phyloP scores from a whole-genome alignment of 2,113 vertebrate species.

The Anarrhichthys ocellatus region DNA sequence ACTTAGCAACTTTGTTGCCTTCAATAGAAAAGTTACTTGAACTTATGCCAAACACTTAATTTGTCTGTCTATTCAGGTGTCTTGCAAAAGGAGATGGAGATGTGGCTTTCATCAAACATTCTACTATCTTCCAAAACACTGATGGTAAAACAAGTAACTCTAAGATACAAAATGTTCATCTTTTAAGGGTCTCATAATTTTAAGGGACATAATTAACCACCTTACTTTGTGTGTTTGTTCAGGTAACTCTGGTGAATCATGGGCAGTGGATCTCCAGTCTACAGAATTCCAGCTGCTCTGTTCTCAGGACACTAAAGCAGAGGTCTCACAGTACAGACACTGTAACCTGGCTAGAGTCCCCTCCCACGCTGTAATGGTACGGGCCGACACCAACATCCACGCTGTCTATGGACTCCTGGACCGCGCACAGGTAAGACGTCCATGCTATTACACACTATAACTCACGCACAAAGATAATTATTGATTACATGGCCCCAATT shows the following conservation, averaged over 20 bases:
- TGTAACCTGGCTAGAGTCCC: slow-evolving; percentile 92
- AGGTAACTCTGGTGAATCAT: slow-evolving; percentile 87
- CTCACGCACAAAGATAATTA: background rate
- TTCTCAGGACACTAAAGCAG: slow-evolving; percentile 86
- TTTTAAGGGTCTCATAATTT: accelerated
- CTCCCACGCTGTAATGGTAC: slow-evolving; percentile 92
- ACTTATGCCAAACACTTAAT: too few relatives aligned
- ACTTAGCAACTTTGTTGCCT: background rate
- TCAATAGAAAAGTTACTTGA: background rate
- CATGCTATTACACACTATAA: background rate
- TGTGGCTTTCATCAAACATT: slow-evolving; percentile 94
- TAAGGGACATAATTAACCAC: background rate
- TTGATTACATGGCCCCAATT: background rate
- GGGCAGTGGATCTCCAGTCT: slow-evolving; percentile 83
- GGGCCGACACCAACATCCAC: slow-evolving; percentile 85
- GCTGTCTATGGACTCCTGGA: slow-evolving; percentile 90
- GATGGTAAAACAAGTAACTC: slow-evolving; percentile 81
- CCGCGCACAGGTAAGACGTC: slow-evolving; percentile 87
- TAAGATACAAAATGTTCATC: background rate
- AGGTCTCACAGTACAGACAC: slow-evolving; percentile 86
- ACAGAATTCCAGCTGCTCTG: slow-evolving; percentile 93
- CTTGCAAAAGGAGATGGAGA: slow-evolving; percentile 86
- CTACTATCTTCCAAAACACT: slow-evolving; percentile 91
- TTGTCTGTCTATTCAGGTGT: slow-evolving; percentile 83
- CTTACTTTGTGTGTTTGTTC: slow-evolving; percentile 10